Evolutionary conservation across 1,140 invertebrate species (phyloP).

Genomic region (Ceratitis capitata): DNA sequence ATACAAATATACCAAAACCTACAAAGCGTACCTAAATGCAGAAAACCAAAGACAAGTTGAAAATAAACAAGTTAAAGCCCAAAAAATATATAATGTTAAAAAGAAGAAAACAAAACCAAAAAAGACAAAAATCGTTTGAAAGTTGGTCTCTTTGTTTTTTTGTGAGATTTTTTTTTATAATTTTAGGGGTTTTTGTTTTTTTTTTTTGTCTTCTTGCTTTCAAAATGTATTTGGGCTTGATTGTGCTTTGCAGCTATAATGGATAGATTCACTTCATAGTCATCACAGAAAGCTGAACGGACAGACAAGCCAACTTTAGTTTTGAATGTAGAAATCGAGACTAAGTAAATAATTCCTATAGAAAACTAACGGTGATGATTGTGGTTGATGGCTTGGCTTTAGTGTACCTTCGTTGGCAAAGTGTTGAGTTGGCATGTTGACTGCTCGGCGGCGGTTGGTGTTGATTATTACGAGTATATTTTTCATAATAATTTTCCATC

Average conservation of each 20-base stretch:
- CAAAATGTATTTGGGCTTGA: not conserved
- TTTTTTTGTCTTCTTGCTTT: not conserved
- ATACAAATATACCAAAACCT: not conserved
- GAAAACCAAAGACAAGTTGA: conserved; percentile 10
- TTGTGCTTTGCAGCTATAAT: not conserved
- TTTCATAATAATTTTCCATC: not conserved
- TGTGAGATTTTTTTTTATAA: not conserved
- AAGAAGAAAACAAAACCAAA: not conserved
- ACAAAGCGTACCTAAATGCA: not conserved
- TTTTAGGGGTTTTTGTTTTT: not conserved
- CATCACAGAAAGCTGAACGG: not conserved
- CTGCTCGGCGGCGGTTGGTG: not conserved
- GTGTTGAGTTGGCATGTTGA: not conserved
- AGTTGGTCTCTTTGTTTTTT: not conserved
- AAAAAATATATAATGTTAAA: not conserved
- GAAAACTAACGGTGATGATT: not conserved
- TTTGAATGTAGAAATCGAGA: not conserved
- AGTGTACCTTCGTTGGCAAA: too few relatives aligned
- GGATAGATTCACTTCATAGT: not conserved
- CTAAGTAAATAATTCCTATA: too few relatives aligned
- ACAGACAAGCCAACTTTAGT: not conserved
- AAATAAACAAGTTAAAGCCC: not conserved
- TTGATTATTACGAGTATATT: not conserved
- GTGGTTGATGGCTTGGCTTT: not conserved
- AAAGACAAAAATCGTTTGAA: conserved; percentile 5